Evolutionary conservation across 2,113 vertebrate genomes (phyloP).

Genomic region (Phrynosoma blainvillii): DNA sequence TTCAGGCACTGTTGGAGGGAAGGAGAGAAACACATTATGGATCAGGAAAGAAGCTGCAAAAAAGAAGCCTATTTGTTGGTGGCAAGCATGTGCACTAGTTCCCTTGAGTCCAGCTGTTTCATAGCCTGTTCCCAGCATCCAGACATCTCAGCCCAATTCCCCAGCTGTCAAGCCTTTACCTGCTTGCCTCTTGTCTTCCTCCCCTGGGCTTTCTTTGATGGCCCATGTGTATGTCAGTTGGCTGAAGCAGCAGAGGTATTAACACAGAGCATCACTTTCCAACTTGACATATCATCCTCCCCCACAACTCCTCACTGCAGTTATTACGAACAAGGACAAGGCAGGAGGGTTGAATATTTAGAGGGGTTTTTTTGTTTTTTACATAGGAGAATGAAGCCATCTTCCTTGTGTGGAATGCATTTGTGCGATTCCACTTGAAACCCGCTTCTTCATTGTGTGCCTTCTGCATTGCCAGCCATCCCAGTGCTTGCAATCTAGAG

Average conservation of each 20-base stretch:
- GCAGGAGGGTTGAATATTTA: not conserved
- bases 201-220: slow-evolving; percentile 51
- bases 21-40: not conserved
- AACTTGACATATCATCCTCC: slow-evolving; percentile 53
- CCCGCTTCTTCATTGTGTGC: not conserved
- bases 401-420: slow-evolving; percentile 21
- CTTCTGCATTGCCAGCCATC: slow-evolving; percentile 26
- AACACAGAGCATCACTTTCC: slow-evolving; percentile 60
- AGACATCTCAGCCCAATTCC: slow-evolving; percentile 54
- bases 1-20: not conserved
- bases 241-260: not conserved
- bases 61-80: slow-evolving; percentile 23
- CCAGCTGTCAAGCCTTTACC: slow-evolving; percentile 57
- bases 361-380: slow-evolving; percentile 60
- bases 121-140: slow-evolving; percentile 47
- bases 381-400: slow-evolving; percentile 65
- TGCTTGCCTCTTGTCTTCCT: slow-evolving; percentile 41
- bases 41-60: slow-evolving; percentile 8
- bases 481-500: slow-evolving; percentile 39
- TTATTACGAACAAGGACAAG: slow-evolving; percentile 60
- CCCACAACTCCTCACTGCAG: slow-evolving; percentile 46
- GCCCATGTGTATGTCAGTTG: slow-evolving; percentile 48
- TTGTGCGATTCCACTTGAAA: slow-evolving; percentile 54
- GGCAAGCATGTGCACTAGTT: slow-evolving; percentile 7
- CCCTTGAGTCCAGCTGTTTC: slow-evolving; percentile 25